A percentile compares a stretch with the other conserved stretches of the same genome.
Evolutionary conservation across 2,888 invertebrate genomes (phyloP).

Genomic region (Harpagoxenus sublaevis): DNA sequence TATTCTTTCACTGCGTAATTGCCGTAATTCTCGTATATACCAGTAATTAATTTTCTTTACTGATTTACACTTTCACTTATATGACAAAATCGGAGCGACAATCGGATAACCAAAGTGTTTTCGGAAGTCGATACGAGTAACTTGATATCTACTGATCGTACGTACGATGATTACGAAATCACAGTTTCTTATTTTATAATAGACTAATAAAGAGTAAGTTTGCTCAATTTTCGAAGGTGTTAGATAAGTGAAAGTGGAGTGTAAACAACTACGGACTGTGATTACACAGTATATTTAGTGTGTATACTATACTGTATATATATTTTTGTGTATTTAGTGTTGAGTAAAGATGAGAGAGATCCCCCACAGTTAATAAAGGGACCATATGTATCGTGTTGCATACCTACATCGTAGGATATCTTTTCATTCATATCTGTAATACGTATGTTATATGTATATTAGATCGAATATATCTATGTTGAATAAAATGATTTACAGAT

Average conservation of each 20-base stretch:
- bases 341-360: constrained; percentile 41
- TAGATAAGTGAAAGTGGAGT: constrained; percentile 18
- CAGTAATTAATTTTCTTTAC: constrained; percentile 43
- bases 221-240: constrained; percentile 35
- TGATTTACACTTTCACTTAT: constrained; percentile 58
- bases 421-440: constrained; percentile 43
- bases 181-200: constrained; percentile 12
- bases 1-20: not conserved
- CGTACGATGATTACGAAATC: not conserved
- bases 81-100: constrained; percentile 20
- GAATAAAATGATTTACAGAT: constrained; percentile 20
- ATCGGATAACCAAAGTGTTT: not conserved
- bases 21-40: not conserved
- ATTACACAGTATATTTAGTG: constrained; percentile 21
- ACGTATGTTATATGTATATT: constrained; percentile 46
- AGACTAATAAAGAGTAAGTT: constrained; percentile 15
- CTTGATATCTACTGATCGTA: not conserved
- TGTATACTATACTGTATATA: not conserved
- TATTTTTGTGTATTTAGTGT: constrained; percentile 5
- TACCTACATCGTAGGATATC: constrained; percentile 46
- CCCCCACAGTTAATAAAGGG: constrained; percentile 66
- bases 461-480: constrained; percentile 43
- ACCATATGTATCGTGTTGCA: constrained; percentile 65
- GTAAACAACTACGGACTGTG: constrained; percentile 20
- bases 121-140: not conserved